Base-by-base conservation (phyloP, 2,797 vertebrate species). In the Sebastes melanostomus region DNA sequence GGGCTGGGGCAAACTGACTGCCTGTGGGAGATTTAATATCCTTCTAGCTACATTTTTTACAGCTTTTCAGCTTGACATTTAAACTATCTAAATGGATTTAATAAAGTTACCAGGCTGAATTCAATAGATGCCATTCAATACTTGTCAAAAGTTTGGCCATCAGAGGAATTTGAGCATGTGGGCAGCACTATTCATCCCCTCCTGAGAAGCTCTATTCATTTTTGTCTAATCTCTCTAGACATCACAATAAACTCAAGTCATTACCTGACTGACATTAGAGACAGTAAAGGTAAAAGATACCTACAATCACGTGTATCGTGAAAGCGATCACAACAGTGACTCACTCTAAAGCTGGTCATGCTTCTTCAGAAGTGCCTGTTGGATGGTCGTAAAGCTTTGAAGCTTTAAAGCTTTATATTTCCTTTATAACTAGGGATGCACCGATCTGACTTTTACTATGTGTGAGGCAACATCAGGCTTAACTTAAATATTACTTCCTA, bases 91-190 rank as follows among this genome's bases (percentile, higher is more conserved):
- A 70, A 60, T 50, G 2, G 24, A 16, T 77, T 71, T 73, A 63
- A 76, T 75, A 68, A 77, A 66, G 24, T 60, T 56, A 34, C 66
- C 20, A 34, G 32, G 14, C 69, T 32, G 20, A 18, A 77, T 59
- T 75, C 58, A 38, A 81, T 25, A 20, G 20, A 60, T 58, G 22
- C 14, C 82, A 69, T 54, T 46, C 67, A 78, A 82, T 67, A 75
- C 60, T 67, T 83, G 55, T 75, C 66, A 83, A 86, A 77, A 52
- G 27, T 80, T 69, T 65, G 11, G 30, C 46, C 42, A 58, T 61
- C 20, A 63, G 29, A 75, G 54, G 22, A 70, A 66, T 76, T 74
- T 46, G 29, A 63, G 24, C n/a, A 56, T 30, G 8, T 18, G 14
- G 3, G 10, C 25, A 38, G 5, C 6, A 3, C 54, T 60, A 27